These are phyloP conservation scores for Latheticus oryzae DNA, from an alignment of 2,888 invertebrate genomes.

Conservation along the genomic window DNA sequence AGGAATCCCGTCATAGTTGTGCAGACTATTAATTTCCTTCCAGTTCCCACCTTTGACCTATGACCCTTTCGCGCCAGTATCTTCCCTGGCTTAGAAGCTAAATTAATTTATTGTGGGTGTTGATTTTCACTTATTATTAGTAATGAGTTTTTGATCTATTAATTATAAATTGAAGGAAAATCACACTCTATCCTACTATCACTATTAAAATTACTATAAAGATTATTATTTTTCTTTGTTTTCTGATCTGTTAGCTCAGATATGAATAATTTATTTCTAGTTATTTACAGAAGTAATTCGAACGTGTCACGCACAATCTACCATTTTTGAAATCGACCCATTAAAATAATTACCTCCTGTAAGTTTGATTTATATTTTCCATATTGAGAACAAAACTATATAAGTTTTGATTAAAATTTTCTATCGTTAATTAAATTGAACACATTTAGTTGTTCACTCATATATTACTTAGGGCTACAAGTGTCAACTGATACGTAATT, in stretches of 20 bases:
- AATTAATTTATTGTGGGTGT: conserved; percentile 22
- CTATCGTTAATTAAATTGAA: too few species aligned
- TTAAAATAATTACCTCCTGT: conserved; percentile 5
- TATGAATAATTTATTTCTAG: conserved; percentile 6
- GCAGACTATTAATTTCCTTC: conserved; percentile 25
- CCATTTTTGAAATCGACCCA: conserved; percentile 10
- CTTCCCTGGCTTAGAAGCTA: conserved; percentile 9
- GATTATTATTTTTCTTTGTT: too few species aligned
- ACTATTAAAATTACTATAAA: neutral
- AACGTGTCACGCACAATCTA: conserved; percentile 20
- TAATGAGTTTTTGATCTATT: too few species aligned
- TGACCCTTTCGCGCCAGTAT: conserved; percentile 20
- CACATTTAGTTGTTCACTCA: too few species aligned
- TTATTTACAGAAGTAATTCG: conserved; percentile 10
- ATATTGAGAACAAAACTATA: too few species aligned
- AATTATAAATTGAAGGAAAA: too few species aligned
- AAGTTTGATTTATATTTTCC: conserved; percentile 10
- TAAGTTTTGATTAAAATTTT: neutral
- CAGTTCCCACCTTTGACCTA: conserved; percentile 23
- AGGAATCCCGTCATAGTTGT: conserved; percentile 8
- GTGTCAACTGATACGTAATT: too few species aligned
- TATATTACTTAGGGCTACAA: too few species aligned
- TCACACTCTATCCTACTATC: too few species aligned
- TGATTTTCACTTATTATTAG: conserved; percentile 5
- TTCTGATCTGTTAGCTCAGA: conserved; percentile 5